Base-by-base conservation (phyloP, 92 coral and sea anemone genomes). In the Porites rus region DNA sequence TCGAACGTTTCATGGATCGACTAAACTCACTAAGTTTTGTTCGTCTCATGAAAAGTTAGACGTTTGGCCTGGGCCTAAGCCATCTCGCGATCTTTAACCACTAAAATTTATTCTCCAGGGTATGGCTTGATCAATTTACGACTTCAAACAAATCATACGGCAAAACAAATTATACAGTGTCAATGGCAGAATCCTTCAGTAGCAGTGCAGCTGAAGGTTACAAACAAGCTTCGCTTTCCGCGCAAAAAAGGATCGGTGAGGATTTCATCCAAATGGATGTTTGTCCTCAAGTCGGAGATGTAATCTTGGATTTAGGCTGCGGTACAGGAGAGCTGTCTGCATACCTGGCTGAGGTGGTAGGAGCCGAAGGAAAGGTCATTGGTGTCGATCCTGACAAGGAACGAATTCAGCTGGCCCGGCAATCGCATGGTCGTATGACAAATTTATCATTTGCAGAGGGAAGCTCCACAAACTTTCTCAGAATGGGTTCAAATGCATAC, bases 261-360 rank as follows among this genome's bases (percentile, higher is more conserved):
- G 43, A 17, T 5, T 71, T 71, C 56, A 71, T 71, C 8, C 54
- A 71, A 43, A 43, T 28, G 2, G 77, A 81, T 64, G 72, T 81
- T 60, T 4, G 79, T 31, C 68, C 76, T 70, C 31, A 68, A 50
- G 24, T 67, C 6, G 85, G 86, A 1, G 86, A 79, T 60, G 22
- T 64, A 17, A 67, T 87, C 43, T 78, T 87, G 19, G 90, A 87
- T 68, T 68, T 87, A 21, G 90, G 90, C 63, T 87, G 90, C 31
- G 90, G 90, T 18, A 87, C 90, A 20, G 90, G 90, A 56, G 86
- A 79, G 73, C 80, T 87, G 61, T 65, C 87, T 25, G 77, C 90
- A 76, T 20, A 51, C 61, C 61, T 56, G 2, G 61, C 61, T 56
- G 13, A 14, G 61, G 1, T 7, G 12, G 61, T 56, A 56, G 61